phyloP scores from a whole-genome alignment of 1,140 invertebrate species.

The Eriocheir sinensis region DNA sequence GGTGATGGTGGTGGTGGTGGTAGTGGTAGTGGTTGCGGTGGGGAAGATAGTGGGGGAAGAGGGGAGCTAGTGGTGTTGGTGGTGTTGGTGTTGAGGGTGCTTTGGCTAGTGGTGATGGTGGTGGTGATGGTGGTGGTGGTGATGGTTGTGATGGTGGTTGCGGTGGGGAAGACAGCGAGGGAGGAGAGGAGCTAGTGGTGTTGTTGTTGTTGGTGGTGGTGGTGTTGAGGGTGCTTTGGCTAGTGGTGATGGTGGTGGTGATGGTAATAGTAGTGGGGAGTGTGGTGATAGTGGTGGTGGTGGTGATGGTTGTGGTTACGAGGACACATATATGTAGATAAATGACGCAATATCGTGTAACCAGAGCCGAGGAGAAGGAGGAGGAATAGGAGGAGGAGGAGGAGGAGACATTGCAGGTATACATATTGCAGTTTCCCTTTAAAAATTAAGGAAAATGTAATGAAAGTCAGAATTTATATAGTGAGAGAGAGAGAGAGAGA shows the following conservation, averaged over 20 bases:
- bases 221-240: background rate
- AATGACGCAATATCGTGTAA: background rate
- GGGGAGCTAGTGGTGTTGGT: slow-evolving; percentile 25
- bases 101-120: background rate
- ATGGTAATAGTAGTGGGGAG: background rate
- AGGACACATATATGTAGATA: background rate
- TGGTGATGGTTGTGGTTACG: background rate
- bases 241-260: background rate
- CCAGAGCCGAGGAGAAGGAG: background rate
- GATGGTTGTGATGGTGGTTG: background rate
- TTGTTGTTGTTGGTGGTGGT: background rate
- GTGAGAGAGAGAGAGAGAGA: background rate
- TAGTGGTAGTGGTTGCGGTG: background rate
- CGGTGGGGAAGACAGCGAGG: background rate
- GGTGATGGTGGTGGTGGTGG: background rate
- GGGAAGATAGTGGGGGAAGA: no score
- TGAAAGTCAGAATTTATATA: background rate
- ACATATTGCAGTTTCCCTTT: background rate
- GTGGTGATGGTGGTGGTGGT: slow-evolving; percentile 25
- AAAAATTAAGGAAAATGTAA: background rate
- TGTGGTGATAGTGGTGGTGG: background rate
- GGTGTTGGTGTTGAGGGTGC: background rate
- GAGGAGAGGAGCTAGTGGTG: background rate
- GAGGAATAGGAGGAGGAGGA: background rate
- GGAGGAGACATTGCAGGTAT: background rate